Evolutionary conservation across 2,113 vertebrate species (phyloP).

Genomic region (Ailurus styani): DNA sequence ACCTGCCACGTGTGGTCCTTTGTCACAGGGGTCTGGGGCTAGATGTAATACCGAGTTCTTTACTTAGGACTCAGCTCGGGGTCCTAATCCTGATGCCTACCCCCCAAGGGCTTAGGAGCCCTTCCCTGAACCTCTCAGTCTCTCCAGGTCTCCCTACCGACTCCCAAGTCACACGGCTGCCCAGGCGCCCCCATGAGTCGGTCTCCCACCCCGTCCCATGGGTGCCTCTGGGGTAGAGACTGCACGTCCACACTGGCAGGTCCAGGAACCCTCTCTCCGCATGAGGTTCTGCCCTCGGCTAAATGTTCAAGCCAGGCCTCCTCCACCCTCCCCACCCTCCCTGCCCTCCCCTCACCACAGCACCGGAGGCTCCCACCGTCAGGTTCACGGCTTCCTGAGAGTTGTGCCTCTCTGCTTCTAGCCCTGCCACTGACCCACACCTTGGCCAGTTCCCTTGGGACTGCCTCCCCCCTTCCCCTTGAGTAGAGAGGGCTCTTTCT

Average conservation of each 20-base stretch:
- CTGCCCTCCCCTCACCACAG: not conserved
- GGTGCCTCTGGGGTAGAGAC: too few relatives aligned
- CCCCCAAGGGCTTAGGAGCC: not conserved
- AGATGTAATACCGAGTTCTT: not conserved
- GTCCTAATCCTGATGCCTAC: not conserved
- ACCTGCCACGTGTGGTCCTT: not conserved
- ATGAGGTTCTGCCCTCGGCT: accelerated
- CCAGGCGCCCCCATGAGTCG: not conserved
- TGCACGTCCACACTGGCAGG: not conserved
- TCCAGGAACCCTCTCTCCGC: not conserved
- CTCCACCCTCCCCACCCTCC: not conserved
- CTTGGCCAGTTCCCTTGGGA: not conserved
- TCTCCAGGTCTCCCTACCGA: not conserved
- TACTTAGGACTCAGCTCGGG: not conserved
- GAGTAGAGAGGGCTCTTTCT: not conserved
- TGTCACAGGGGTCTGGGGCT: not conserved
- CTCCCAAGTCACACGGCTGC: not conserved
- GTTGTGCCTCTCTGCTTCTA: not conserved
- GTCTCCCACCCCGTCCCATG: accelerated
- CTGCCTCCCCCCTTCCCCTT: accelerated
- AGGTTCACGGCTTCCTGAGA: not conserved
- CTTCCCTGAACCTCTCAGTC: not conserved
- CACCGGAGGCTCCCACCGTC: accelerated
- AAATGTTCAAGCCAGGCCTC: not conserved
- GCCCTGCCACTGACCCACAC: not conserved